Evolutionary conservation across 2,797 vertebrate genomes (phyloP), one percentile per base, ranked within the genome.

Genomic region (Mormyrus hasselquistii): DNA sequence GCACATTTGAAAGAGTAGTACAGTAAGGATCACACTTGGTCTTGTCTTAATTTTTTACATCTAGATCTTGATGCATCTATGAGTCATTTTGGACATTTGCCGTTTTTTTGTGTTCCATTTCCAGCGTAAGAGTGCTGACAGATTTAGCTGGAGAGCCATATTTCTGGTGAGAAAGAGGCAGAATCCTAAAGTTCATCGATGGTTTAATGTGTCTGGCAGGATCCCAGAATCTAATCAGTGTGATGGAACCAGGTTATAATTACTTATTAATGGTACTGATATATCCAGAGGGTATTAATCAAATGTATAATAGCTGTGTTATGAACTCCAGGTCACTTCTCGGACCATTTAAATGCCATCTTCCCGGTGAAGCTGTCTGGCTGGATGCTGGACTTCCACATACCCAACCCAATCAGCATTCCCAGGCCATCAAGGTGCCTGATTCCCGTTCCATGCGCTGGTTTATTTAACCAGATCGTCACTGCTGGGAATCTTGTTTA

Each of bases 191-290:
- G 73, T 79, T 79, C 73, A 79, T 79, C 38, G 34, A 44, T 79
- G 34, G 73, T 79, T 34, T 79, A 79, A 79, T 79, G 34, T 44
- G 73, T 79, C 38, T 38, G 73, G 73, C 73, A 7, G 73, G 38
- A 41, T 79, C 73, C 73, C 73, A 79, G 73, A 19, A 41, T 44
- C 34, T 79, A 79, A 44, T 79, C 34, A 79, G 29, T n/a, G 73
- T 79, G 73, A 16, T 79, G 73, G 38, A 44, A 79, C 34, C 16
- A 19, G 49, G 19, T 34, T 55, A 22, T 53, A 87, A 79, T 79
- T 79, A 79, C 73, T 16, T 79, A 44, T 79, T 79, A 79, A 79
- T 79, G 73, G 73, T 79, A 79, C 34, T 79, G 73, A 44, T 79
- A 44, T 44, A 19, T 79, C 73, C 38, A 0, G 38, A 14, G 34